These are phyloP conservation scores for Petromus typicus DNA, from an alignment of 2,113 vertebrate species.

Conservation along the genomic window DNA sequence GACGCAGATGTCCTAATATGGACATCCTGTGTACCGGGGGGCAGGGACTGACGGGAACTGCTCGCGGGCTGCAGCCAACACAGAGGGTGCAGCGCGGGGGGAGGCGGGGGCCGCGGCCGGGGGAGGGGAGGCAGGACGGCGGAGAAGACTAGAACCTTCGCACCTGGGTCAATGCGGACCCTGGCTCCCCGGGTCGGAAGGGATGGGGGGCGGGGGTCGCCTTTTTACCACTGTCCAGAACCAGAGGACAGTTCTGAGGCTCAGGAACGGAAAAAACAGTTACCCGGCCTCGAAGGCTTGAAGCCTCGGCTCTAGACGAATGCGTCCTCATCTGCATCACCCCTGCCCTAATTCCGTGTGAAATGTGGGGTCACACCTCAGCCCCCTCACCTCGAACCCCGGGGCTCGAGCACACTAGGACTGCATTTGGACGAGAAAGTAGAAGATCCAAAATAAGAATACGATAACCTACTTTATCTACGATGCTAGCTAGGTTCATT, in stretches of 20 bases:
- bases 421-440: conserved; percentile 51
- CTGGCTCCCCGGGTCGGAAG: conserved; percentile 61
- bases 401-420: neutral
- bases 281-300: neutral
- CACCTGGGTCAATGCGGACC: conserved; percentile 66
- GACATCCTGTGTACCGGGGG: conserved; percentile 87
- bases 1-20: conserved; percentile 92
- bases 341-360: neutral
- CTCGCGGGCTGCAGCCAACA: conserved; percentile 86
- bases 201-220: neutral
- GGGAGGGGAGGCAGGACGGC: conserved; percentile 67
- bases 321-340: neutral
- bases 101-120: conserved; percentile 68
- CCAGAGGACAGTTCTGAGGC: neutral
- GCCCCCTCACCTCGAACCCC: neutral
- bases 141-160: conserved; percentile 56
- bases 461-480: conserved; percentile 46
- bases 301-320: neutral
- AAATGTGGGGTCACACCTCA: neutral
- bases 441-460: conserved; percentile 33
- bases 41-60: conserved; percentile 88
- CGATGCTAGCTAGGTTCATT: neutral
- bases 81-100: conserved; percentile 77
- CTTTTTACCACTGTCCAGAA: neutral
- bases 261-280: conserved; percentile 1